Evolutionary conservation across 2,113 vertebrate genomes (phyloP), one percentile per base, ranked within the genome.

Genomic region (Petaurus breviceps): DNA sequence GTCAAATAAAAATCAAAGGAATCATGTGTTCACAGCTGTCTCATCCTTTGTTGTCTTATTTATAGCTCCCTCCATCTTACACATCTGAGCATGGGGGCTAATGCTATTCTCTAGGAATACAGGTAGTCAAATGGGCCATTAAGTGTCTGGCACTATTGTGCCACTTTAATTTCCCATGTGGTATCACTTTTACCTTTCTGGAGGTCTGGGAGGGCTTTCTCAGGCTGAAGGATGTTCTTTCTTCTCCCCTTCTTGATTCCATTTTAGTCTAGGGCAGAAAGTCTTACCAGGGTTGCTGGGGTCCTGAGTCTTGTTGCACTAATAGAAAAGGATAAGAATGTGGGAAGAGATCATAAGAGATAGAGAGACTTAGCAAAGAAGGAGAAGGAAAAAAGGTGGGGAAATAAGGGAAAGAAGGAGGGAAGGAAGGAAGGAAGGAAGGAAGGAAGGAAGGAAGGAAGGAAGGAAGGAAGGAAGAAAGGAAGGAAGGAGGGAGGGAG

Each of bases 1-100:
- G 91, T 96, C 90, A 96, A 61, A 97, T 92, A 57, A 94, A 96
- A 94, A 90, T 57, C n/a, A 84, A 96, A 0, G 19, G 25, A 10
- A 92, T 90, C 61, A 2, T 52, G 92, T 37, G 28, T 51, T 25
- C 53, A 96, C 94, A 90, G 31, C 95, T 97, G 55, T 23, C 95
- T 90, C 43, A 0, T 12, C 96, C 68, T 0, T 57, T 51, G 92
- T 51, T 49, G 37, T 77, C 61, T 77, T 77, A n/a, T 77, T 68
- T 37, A 77, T n/a, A n/a, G 61, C 61, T 77, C 61, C 61, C 31
- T 77, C 37, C 61, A n/a, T 5, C 61, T 77, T 16, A n/a, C 37
- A 61, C 37, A n/a, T 77, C n/a, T 19, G 31, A 77, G 14, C 61
- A n/a, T n/a, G 61, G 3, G 37, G 1, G 31, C 12, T n/a, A 12